phyloP scores from a whole-genome alignment of 2,113 vertebrate species.

The Verasper variegatus region DNA sequence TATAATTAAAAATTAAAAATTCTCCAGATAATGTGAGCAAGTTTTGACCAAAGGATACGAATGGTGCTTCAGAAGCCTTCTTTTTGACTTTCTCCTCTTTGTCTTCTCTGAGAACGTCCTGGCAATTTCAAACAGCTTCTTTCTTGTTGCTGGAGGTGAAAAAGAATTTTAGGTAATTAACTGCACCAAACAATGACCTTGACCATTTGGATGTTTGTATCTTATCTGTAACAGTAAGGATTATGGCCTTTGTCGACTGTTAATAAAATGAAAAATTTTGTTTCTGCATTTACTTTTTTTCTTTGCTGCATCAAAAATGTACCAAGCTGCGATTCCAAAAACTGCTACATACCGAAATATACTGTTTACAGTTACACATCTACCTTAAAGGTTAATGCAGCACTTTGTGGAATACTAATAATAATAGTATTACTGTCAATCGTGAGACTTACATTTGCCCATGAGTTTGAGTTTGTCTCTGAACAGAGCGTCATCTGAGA shows the following conservation, averaged over 20 bases:
- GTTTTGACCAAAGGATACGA: slow-evolving; percentile 88
- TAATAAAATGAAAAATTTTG: too few species aligned
- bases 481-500: slow-evolving; percentile 96
- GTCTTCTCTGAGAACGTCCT: slow-evolving; percentile 97
- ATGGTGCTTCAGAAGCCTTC: slow-evolving; percentile 92
- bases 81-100: slow-evolving; percentile 93
- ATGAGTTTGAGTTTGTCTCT: slow-evolving; percentile 98
- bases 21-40: not conserved
- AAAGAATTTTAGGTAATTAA: not conserved
- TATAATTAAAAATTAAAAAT: not conserved
- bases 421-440: not conserved
- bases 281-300: too few species aligned
- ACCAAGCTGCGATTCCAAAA: too few species aligned
- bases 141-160: slow-evolving; percentile 87
- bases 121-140: slow-evolving; percentile 97
- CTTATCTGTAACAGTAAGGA: too few species aligned
- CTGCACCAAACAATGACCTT: not conserved
- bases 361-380: not conserved
- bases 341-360: too few species aligned
- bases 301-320: too few species aligned
- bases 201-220: not conserved
- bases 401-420: not conserved
- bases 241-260: too few species aligned
- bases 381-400: not conserved
- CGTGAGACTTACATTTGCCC: slow-evolving; percentile 92